phyloP scores from a whole-genome alignment of 2,888 invertebrate species.

The Iphiclides podalirius region DNA sequence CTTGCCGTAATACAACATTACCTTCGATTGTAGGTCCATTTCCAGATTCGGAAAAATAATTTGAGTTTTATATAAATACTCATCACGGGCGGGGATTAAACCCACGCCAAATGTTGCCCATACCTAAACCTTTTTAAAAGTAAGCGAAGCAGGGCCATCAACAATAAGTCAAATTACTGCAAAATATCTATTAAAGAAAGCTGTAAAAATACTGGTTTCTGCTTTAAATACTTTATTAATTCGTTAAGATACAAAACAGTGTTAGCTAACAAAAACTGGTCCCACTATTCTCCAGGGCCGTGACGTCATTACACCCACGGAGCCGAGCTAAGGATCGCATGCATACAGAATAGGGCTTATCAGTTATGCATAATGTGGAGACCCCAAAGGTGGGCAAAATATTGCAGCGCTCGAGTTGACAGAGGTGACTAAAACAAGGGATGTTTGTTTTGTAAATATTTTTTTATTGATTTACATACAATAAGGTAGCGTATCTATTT shows the following conservation, averaged over 20 bases:
- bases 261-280: constrained; percentile 39
- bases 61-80: too few species aligned
- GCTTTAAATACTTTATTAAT: constrained; percentile 22
- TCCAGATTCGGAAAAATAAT: too few species aligned
- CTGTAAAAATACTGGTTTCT: too few species aligned
- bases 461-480: constrained; percentile 4
- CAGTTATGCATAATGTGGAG: constrained; percentile 80
- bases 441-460: constrained; percentile 26
- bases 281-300: constrained; percentile 51
- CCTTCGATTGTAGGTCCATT: too few species aligned
- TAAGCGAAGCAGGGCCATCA: too few species aligned
- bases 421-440: constrained; percentile 34
- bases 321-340: constrained; percentile 71
- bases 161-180: too few species aligned
- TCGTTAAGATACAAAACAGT: constrained; percentile 32
- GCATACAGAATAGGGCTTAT: constrained; percentile 79
- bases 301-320: constrained; percentile 61
- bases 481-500: too few species aligned
- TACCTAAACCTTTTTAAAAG: too few species aligned
- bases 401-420: constrained; percentile 57
- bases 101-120: too few species aligned
- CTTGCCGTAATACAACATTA: too few species aligned
- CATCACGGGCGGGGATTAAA: too few species aligned
- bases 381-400: constrained; percentile 78
- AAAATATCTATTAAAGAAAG: too few species aligned